A percentile compares a stretch with the other conserved stretches of the same genome.
Conservation (phyloP, 2,888 invertebrate genomes). For the Diachrysia chrysitis region DNA sequence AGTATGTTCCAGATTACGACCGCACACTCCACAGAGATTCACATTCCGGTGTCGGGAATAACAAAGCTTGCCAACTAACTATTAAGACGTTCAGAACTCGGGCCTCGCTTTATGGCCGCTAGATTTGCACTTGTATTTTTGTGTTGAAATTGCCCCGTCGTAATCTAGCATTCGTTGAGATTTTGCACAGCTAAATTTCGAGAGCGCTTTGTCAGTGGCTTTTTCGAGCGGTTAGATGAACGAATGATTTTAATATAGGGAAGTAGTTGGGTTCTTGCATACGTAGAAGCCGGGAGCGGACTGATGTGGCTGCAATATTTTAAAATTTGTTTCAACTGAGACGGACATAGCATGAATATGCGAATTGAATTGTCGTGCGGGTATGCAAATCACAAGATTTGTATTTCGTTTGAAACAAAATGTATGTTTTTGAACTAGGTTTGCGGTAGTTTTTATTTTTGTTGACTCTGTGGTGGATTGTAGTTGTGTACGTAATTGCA, state of each 20-base stretch:
- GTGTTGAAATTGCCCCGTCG: slow-evolving; percentile 62
- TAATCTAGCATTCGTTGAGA: slow-evolving; percentile 64
- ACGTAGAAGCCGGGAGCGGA: slow-evolving; percentile 14
- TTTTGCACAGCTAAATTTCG: slow-evolving; percentile 40
- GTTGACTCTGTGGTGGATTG: slow-evolving; percentile 11
- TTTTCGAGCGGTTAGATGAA: slow-evolving; percentile 60
- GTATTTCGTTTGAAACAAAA: slow-evolving; percentile 46
- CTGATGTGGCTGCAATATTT: slow-evolving; percentile 61
- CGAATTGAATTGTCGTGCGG: slow-evolving; percentile 52
- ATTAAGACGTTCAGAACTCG: slow-evolving; percentile 80
- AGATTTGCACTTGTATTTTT: slow-evolving; percentile 69
- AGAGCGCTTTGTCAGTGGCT: slow-evolving; percentile 45
- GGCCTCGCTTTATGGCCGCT: slow-evolving; percentile 54
- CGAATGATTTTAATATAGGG: slow-evolving; percentile 74
- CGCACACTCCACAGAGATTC: slow-evolving; percentile 79
- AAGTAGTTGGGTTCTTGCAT: slow-evolving; percentile 63
- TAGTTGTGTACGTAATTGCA: slow-evolving; percentile 16
- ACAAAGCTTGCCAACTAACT: slow-evolving; percentile 86
- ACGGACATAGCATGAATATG: slow-evolving; percentile 63
- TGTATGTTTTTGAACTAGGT: slow-evolving; percentile 42
- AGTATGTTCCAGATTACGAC: slow-evolving; percentile 87
- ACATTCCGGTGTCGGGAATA: slow-evolving; percentile 79
- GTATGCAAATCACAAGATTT: slow-evolving; percentile 53
- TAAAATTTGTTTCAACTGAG: slow-evolving; percentile 64
- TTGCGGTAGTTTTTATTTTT: slow-evolving; percentile 13